Conservation (phyloP, 30 jellyfish, hydroid and myxozoan genomes). For the Euphysa ruthae region DNA sequence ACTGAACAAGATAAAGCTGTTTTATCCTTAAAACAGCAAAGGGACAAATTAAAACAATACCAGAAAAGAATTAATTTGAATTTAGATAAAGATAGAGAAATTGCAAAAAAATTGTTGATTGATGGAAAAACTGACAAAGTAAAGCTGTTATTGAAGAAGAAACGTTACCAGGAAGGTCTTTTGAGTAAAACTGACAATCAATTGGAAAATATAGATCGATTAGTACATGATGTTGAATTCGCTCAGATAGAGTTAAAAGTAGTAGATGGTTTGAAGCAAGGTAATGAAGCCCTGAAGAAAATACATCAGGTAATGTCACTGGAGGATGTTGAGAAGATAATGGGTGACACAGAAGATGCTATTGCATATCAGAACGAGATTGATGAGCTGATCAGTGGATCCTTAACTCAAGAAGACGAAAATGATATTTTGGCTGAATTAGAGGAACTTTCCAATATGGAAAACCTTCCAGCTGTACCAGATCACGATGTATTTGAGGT, state of each 20-base stretch:
- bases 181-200: slow-evolving; percentile 76
- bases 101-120: slow-evolving; percentile 65
- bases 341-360: slow-evolving; percentile 92
- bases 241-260: slow-evolving; percentile 88
- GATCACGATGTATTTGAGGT: too few species aligned
- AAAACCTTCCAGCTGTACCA: too few species aligned
- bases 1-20: slow-evolving; percentile 87
- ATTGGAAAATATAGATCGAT: slow-evolving; percentile 57
- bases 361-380: slow-evolving; percentile 88
- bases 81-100: slow-evolving; percentile 78
- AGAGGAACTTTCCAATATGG: slow-evolving; percentile 61
- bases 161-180: slow-evolving; percentile 73
- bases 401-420: slow-evolving; percentile 80
- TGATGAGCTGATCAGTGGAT: slow-evolving; percentile 87
- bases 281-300: slow-evolving; percentile 80
- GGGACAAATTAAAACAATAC: slow-evolving; percentile 77
- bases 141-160: slow-evolving; percentile 59
- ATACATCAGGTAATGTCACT: slow-evolving; percentile 82
- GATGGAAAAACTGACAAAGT: slow-evolving; percentile 91
- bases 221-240: slow-evolving; percentile 86
- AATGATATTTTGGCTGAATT: slow-evolving; percentile 80
- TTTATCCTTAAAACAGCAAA: slow-evolving; percentile 47
- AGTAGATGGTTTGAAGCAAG: slow-evolving; percentile 75
- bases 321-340: slow-evolving; percentile 90
- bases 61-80: slow-evolving; percentile 62